These are phyloP conservation scores for Anseranas semipalmata DNA, from an alignment of 2,113 vertebrate species.

Conservation along the genomic window DNA sequence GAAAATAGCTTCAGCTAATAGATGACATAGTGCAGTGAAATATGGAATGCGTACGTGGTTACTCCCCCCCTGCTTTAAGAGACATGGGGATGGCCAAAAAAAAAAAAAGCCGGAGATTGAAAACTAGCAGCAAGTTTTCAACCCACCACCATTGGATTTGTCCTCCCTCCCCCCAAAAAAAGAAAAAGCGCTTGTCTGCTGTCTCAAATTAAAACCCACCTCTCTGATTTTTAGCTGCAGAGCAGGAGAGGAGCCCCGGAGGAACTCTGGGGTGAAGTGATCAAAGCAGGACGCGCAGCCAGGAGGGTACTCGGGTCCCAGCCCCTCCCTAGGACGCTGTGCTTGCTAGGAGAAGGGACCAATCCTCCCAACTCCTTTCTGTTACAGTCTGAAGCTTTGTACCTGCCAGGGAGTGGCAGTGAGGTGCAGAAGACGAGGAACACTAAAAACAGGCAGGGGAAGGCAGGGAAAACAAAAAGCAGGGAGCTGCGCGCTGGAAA, in stretches of 20 bases:
- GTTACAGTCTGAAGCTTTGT: neutral
- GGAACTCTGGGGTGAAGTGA: neutral
- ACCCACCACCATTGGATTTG: neutral
- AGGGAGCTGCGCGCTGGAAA: neutral
- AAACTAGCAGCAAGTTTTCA: neutral
- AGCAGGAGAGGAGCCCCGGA: neutral
- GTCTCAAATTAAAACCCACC: neutral
- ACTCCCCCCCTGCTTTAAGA: neutral
- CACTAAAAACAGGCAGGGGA: neutral
- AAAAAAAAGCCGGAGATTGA: neutral
- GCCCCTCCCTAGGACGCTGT: neutral
- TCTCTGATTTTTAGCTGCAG: neutral
- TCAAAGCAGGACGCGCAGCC: neutral
- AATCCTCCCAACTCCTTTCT: neutral
- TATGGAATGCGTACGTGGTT: rapidly evolving
- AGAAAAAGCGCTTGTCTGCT: neutral
- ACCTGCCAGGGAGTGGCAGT: no score
- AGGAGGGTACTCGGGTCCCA: neutral
- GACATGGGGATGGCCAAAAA: neutral
- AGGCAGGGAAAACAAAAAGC: neutral
- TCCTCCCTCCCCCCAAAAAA: neutral
- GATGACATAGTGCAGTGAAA: neutral
- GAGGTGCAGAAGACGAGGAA: neutral
- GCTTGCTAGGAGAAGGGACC: neutral
- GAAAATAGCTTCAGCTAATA: neutral